These are phyloP conservation scores for Biston betularia DNA, from an alignment of 2,888 invertebrate species.

Conservation along the genomic window DNA sequence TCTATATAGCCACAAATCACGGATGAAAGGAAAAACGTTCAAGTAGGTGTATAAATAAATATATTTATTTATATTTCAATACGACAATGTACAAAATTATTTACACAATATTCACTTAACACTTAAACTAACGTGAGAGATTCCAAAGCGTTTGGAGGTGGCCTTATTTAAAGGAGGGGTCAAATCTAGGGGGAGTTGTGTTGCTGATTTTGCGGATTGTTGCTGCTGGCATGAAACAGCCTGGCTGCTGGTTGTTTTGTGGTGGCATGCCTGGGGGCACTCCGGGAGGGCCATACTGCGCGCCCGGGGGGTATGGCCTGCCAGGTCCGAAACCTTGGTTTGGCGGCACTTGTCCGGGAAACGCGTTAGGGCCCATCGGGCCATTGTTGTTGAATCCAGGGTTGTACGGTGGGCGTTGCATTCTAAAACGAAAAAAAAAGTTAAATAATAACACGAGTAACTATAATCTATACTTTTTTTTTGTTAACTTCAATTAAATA, in stretches of 20 bases:
- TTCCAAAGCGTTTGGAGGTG: conserved; percentile 17
- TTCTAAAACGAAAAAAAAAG: conserved; percentile 56
- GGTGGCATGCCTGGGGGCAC: conserved; percentile 46
- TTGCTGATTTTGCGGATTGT: conserved; percentile 63
- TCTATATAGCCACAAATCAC: too few relatives aligned
- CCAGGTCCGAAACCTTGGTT: conserved; percentile 41
- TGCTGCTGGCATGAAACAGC: conserved; percentile 67
- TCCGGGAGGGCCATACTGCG: conserved; percentile 51
- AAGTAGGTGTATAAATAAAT: background rate
- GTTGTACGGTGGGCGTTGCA: conserved; percentile 70
- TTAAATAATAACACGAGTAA: conserved; percentile 8
- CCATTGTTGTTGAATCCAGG: conserved; percentile 48
- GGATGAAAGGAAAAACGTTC: background rate
- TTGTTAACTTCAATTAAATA: background rate
- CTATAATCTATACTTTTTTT: background rate
- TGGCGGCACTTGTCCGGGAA: conserved; percentile 42
- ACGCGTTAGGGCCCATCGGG: conserved; percentile 36
- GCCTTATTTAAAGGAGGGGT: conserved; percentile 29
- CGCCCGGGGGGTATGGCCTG: conserved; percentile 27
- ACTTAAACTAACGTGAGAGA: conserved; percentile 29
- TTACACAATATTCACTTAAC: conserved; percentile 4
- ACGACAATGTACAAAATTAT: background rate
- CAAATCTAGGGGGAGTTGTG: conserved; percentile 57
- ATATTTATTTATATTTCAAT: conserved; percentile 5
- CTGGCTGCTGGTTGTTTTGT: conserved; percentile 47